Evolutionary conservation across 2,113 vertebrate species (phyloP).

Genomic region (Clarias gariepinus): DNA sequence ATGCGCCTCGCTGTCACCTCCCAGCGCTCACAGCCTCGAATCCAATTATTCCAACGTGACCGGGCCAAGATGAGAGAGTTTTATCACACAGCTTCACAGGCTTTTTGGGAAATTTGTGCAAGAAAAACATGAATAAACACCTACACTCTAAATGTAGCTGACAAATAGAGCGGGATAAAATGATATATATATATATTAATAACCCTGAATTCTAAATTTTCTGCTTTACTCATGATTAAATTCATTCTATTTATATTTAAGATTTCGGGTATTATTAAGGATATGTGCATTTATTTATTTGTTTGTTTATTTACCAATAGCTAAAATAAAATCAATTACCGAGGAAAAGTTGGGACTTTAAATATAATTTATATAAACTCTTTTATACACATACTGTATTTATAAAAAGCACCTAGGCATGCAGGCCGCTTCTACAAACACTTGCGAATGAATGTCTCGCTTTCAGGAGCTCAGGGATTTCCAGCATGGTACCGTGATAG

Average conservation of each 20-base stretch:
- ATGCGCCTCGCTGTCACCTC: background rate
- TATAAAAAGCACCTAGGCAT: too few species aligned
- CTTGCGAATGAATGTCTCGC: too few species aligned
- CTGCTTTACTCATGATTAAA: background rate
- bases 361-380: too few species aligned
- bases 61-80: background rate
- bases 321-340: background rate
- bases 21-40: background rate
- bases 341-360: background rate
- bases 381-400: too few species aligned
- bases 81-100: background rate
- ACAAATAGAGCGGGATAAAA: background rate
- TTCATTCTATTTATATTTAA: background rate
- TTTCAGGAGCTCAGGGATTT: too few species aligned
- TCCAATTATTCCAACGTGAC: background rate
- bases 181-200: too few species aligned
- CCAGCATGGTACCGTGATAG: too few species aligned
- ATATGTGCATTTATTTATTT: background rate
- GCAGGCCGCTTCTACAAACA: too few species aligned
- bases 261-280: background rate
- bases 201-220: background rate
- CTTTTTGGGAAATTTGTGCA: conserved; percentile 1
- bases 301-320: background rate
- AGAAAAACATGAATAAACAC: background rate
- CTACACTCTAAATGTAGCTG: background rate